Percentiles rank a stretch among this genome's conserved stretches.
Conservation (phyloP, 2,888 invertebrate species). For the Brachyptera putata region DNA sequence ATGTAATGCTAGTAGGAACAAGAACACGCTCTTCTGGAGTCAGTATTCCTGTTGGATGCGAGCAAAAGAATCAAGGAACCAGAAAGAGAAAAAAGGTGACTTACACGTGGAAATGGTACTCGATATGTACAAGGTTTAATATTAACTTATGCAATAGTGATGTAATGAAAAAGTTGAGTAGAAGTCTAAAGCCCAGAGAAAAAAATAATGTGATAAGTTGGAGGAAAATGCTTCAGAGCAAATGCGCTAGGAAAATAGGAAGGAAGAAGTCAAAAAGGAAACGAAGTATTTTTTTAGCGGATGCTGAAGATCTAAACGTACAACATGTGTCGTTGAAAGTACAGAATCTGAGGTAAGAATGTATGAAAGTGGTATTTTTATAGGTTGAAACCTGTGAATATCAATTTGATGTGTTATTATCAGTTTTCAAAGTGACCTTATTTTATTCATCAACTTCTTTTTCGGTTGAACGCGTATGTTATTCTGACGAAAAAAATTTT, state of each 20-base stretch:
- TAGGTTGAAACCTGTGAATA: no score
- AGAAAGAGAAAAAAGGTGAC: conserved; percentile 13
- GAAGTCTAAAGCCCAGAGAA: no score
- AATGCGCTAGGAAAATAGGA: background rate
- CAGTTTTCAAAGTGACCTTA: no score
- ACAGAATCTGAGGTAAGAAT: conserved; percentile 45
- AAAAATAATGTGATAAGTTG: conserved; percentile 45
- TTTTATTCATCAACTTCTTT: no score
- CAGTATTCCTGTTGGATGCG: no score
- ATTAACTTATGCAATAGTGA: background rate
- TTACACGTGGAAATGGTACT: conserved; percentile 14
- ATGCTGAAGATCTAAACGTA: conserved; percentile 38
- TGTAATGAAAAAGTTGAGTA: conserved; percentile 26
- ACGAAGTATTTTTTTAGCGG: conserved; percentile 20
- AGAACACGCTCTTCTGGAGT: no score
- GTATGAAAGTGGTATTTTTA: no score
- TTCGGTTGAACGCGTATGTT: no score
- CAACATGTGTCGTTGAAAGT: conserved; percentile 42
- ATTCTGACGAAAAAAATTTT: no score
- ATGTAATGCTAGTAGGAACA: no score
- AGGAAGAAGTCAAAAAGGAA: conserved; percentile 30
- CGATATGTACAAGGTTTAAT: conserved; percentile 15
- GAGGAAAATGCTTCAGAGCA: background rate
- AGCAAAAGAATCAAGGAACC: conserved; percentile 31
- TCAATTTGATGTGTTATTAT: no score